Evolutionary conservation across 2,113 vertebrate genomes (phyloP).

Genomic region (Heterochromis multidens): DNA sequence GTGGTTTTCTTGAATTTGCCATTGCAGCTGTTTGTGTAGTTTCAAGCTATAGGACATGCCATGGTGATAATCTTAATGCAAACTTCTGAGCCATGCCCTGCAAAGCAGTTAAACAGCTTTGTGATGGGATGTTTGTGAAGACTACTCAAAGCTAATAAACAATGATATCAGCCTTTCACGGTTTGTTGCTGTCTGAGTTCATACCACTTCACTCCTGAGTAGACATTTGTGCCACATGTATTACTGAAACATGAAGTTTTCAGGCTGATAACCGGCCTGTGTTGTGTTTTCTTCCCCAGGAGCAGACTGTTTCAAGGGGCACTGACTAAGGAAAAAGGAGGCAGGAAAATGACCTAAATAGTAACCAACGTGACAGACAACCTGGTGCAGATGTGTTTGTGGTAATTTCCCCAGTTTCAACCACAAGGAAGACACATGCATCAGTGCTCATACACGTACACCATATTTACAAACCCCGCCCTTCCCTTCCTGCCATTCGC

Average conservation of each 20-base stretch:
- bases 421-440: constrained; percentile 46
- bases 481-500: constrained; percentile 32
- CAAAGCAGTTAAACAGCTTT: background rate
- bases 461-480: background rate
- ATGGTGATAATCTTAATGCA: constrained; percentile 5
- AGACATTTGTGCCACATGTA: background rate
- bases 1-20: background rate
- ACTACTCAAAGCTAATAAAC: background rate
- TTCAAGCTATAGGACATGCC: background rate
- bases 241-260: constrained; percentile 1
- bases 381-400: constrained; percentile 28
- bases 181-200: background rate
- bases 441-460: background rate
- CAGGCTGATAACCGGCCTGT: constrained; percentile 10
- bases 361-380: background rate
- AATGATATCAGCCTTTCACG: background rate
- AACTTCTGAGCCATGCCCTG: background rate
- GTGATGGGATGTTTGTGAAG: background rate
- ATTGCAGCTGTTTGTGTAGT: background rate
- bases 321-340: constrained; percentile 12
- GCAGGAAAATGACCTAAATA: constrained; percentile 60
- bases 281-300: constrained; percentile 51
- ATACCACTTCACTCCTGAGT: background rate
- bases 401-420: constrained; percentile 24
- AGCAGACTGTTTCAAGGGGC: background rate